Percentiles rank a stretch among this genome's conserved stretches.
These are phyloP conservation scores for Ondatra zibethicus DNA, from an alignment of 2,113 vertebrate genomes.

Conservation along the genomic window DNA sequence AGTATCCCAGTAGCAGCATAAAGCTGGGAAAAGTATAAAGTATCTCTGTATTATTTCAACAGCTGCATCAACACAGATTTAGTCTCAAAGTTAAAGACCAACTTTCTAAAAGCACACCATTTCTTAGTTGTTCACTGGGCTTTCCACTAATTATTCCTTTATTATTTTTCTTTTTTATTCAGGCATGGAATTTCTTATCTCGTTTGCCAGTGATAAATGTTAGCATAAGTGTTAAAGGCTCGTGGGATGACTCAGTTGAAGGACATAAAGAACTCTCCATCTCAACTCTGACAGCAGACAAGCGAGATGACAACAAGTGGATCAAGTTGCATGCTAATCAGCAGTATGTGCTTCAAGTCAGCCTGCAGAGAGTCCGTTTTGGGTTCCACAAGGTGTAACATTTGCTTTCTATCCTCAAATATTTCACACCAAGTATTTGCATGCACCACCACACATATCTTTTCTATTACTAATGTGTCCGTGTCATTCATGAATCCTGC, in stretches of 20 bases:
- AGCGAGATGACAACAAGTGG: slow-evolving; percentile 91
- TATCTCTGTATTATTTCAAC: slow-evolving; percentile 15
- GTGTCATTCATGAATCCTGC: slow-evolving; percentile 73
- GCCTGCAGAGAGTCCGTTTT: slow-evolving; percentile 89
- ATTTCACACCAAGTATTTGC: slow-evolving; percentile 68
- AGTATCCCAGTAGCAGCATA: not conserved
- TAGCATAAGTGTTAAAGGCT: slow-evolving; percentile 93
- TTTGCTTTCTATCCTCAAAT: slow-evolving; percentile 77
- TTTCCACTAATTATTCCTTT: slow-evolving; percentile 7
- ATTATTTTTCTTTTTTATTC: slow-evolving; percentile 44
- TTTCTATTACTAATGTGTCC: slow-evolving; percentile 65
- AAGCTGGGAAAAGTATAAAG: not conserved
- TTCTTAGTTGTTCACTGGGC: slow-evolving; percentile 30
- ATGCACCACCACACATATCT: slow-evolving; percentile 20
- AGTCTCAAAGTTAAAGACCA: slow-evolving; percentile 13
- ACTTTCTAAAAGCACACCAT: not conserved
- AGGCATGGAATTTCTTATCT: slow-evolving; percentile 96
- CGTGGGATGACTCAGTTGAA: slow-evolving; percentile 89
- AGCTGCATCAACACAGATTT: not conserved
- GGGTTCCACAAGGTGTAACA: slow-evolving; percentile 91
- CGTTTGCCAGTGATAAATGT: slow-evolving; percentile 94
- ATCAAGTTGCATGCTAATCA: slow-evolving; percentile 95
- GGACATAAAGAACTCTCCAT: slow-evolving; percentile 88
- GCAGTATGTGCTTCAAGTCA: slow-evolving; percentile 97
- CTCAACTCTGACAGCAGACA: slow-evolving; percentile 81